Base-by-base conservation (phyloP, 2,797 vertebrate genomes). In the Carduelis carduelis region DNA sequence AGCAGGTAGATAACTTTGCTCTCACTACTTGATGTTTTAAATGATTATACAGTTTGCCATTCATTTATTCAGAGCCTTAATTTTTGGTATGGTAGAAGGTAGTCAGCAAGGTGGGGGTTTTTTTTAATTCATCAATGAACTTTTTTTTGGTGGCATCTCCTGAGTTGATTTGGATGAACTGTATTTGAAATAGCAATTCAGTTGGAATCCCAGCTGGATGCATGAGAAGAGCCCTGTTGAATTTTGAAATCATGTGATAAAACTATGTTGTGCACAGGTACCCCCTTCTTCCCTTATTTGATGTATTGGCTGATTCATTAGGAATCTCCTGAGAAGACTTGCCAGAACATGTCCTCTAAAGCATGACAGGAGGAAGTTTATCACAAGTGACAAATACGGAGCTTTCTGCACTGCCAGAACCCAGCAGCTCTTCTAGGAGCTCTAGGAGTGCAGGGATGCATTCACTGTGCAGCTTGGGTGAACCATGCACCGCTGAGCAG, bases 171-270 rank as follows among this genome's bases (percentile, higher is more conserved):
- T 75, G 46, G 5, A 43, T 39, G 4, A 83, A 90, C 57, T 35
- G 18, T 64, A 28, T 80, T 68, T 86, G 65, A 71, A 90, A 69
- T 65, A 84, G 16, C 61, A 43, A 28, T 81, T 95, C 57, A 71
- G 8, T 35, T 86, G 75, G 26, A 86, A 71, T 87, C 24, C n/a
- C 65, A 90, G 43, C 35, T 60, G 76, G 34, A 43, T 46, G 39
- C 53, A 55, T 3, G 12, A 44, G 18, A 90, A 60, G 16, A 92
- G 16, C 28, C 34, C 37, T 61, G 13, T 3, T 86, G 61, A 61
- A 64, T 74, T 88, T 81, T 80, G 64, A 64, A 60, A 60, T 44
- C 41, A 19, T 30, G 52, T 71, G 46, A 63, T 66, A 85, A 75
- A 83, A 64, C 41, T 46, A 4, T 71, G 24, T 68, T 49, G 27